phyloP scores from a whole-genome alignment of 2,888 invertebrate species.

The Tuberolachnus salignus region DNA sequence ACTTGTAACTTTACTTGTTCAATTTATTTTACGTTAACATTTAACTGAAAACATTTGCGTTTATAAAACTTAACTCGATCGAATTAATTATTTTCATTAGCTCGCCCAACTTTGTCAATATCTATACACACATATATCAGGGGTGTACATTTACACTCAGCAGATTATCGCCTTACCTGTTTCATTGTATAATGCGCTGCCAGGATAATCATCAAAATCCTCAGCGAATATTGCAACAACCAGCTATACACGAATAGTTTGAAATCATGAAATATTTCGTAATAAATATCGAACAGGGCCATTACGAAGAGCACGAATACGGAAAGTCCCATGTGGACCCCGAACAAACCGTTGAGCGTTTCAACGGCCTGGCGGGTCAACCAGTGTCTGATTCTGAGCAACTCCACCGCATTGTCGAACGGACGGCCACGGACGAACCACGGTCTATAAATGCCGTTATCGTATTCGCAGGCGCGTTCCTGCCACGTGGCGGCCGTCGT shows the following conservation, averaged over 20 bases:
- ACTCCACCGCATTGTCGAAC: constrained; percentile 17
- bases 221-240: constrained; percentile 54
- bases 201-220: constrained; percentile 45
- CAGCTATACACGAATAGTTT: constrained; percentile 47
- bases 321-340: constrained; percentile 31
- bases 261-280: constrained; percentile 48
- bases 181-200: constrained; percentile 53
- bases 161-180: constrained; percentile 34
- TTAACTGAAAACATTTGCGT: no score
- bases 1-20: no score
- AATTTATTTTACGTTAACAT: no score
- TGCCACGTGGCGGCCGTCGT: no score
- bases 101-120: no score
- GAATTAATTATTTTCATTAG: no score
- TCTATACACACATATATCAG: no score
- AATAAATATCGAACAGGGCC: constrained; percentile 56
- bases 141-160: no score
- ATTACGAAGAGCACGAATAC: constrained; percentile 33
- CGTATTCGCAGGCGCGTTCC: background rate
- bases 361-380: background rate
- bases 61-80: no score
- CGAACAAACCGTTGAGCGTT: constrained; percentile 15
- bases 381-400: constrained; percentile 36
- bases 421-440: background rate
- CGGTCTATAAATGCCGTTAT: constrained; percentile 30